Evolutionary conservation across 92 coral and sea anemone species (phyloP), one percentile per base, ranked within the genome.

Genomic region (Phenganax stokvisi): DNA sequence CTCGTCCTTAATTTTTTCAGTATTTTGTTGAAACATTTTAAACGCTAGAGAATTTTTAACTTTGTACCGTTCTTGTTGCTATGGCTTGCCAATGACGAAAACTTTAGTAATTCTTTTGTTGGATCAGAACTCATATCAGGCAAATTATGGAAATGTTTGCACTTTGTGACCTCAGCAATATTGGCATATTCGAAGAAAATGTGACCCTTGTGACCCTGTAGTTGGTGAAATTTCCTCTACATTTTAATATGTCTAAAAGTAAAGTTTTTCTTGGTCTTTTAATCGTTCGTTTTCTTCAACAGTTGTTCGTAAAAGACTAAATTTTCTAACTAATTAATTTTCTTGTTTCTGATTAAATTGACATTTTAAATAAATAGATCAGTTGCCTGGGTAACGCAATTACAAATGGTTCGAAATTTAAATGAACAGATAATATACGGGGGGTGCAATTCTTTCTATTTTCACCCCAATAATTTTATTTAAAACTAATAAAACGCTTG

Each of bases 41-140:
- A 59, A 37, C 5, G 47, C 5, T 37, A 37, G 47, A 2, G 47
- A 37, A 37, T 1, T 37, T 37, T 37, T 37, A 37, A 37, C 47
- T 37, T 37, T 37, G 5, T 37, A 37, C 5, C 2, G 47, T 37
- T 37, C 47, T 76, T 76, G 80, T 76, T 76, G 80, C 80, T 76
- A 76, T 76, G 80, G 57, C 58, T 57, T 76, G n/a, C 5, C 59
- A 5, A 58, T 56, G 12, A 17, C 80, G 67, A 57, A 76, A 76
- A 76, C 80, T 76, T 25, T 53, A 76, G 69, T 76, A 76, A 76
- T 76, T 68, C 80, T 76, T 53, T 76, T 76, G 80, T 76, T 56
- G 28, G 8, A 1, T 6, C 15, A 17, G 54, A 76, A 51, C 29
- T 67, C 57, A 76, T 76, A 76, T 55, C 66, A 54, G 37, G 59